Evolutionary conservation across 2,797 vertebrate genomes (phyloP).

Genomic region (Phoxinus dragarum): DNA sequence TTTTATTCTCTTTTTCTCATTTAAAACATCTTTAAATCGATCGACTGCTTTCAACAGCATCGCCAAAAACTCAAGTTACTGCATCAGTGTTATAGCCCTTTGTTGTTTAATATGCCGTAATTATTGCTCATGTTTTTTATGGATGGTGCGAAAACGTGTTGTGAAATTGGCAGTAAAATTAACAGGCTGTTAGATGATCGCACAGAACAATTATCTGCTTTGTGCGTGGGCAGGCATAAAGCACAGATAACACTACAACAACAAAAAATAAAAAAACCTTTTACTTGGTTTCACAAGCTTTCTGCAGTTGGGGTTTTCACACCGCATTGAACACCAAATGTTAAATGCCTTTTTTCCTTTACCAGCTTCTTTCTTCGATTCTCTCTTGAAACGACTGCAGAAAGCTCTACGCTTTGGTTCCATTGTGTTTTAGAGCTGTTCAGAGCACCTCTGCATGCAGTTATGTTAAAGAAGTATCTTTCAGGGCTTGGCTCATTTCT

Average conservation of each 20-base stretch:
- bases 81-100: conserved; percentile 24
- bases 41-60: neutral
- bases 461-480: conserved; percentile 20
- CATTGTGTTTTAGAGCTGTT: conserved; percentile 29
- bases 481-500: conserved; percentile 8
- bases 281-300: conserved; percentile 34
- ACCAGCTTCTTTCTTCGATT: neutral
- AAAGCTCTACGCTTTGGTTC: conserved; percentile 17
- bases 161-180: conserved; percentile 54
- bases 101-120: conserved; percentile 49
- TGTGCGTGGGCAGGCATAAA: conserved; percentile 42
- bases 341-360: conserved; percentile 6
- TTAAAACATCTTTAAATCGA: conserved; percentile 3
- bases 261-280: conserved; percentile 28
- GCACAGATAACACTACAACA: conserved; percentile 25
- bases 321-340: conserved; percentile 47
- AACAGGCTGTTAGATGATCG: conserved; percentile 51
- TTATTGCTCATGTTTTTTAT: conserved; percentile 45
- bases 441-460: neutral
- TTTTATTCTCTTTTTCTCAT: conserved; percentile 23
- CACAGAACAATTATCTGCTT: conserved; percentile 50
- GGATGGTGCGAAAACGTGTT: conserved; percentile 40
- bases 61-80: conserved; percentile 13
- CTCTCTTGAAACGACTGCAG: neutral
- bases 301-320: conserved; percentile 42